Conservation (phyloP, 2,888 invertebrate species). For the Drosophila peninsularis region DNA sequence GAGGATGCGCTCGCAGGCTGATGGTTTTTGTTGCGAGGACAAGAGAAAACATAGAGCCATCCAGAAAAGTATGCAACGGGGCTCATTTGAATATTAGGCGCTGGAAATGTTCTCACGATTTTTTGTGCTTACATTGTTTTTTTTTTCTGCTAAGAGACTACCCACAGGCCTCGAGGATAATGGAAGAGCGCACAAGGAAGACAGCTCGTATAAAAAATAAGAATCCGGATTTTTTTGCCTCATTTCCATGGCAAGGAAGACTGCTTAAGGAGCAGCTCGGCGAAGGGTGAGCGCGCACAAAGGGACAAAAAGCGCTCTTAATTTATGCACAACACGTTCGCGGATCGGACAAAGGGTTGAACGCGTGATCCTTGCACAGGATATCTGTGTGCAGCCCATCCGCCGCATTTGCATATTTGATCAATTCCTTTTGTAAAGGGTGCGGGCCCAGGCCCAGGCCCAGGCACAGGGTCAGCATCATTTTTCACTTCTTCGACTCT, state of each 20-base stretch:
- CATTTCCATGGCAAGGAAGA: slow-evolving; percentile 76
- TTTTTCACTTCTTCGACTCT: slow-evolving; percentile 62
- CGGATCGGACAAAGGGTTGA: slow-evolving; percentile 75
- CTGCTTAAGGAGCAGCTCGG: slow-evolving; percentile 57
- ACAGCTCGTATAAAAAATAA: slow-evolving; percentile 42
- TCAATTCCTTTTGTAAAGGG: slow-evolving; percentile 65
- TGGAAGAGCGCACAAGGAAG: slow-evolving; percentile 48
- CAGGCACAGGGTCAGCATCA: slow-evolving; percentile 63
- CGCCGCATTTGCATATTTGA: slow-evolving; percentile 78
- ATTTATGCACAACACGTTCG: slow-evolving; percentile 81
- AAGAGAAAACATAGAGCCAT: slow-evolving; percentile 48
- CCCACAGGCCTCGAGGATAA: slow-evolving; percentile 72
- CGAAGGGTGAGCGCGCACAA: slow-evolving; percentile 64
- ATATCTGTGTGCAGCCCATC: slow-evolving; percentile 51
- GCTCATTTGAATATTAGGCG: slow-evolving; percentile 76
- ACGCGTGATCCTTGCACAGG: slow-evolving; percentile 62
- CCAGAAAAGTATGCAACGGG: slow-evolving; percentile 73
- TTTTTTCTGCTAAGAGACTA: slow-evolving; percentile 47
- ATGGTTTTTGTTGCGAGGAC: slow-evolving; percentile 41
- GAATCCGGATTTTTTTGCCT: slow-evolving; percentile 83
- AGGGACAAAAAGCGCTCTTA: slow-evolving; percentile 58
- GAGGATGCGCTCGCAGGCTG: slow-evolving; percentile 67
- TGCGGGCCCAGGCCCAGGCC: slow-evolving; percentile 26
- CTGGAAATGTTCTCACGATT: slow-evolving; percentile 75
- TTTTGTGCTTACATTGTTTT: slow-evolving; percentile 50